A percentile compares a stretch with the other conserved stretches of the same genome.
Conservation (phyloP, 2,888 invertebrate species). For the Plebejus melissa region DNA sequence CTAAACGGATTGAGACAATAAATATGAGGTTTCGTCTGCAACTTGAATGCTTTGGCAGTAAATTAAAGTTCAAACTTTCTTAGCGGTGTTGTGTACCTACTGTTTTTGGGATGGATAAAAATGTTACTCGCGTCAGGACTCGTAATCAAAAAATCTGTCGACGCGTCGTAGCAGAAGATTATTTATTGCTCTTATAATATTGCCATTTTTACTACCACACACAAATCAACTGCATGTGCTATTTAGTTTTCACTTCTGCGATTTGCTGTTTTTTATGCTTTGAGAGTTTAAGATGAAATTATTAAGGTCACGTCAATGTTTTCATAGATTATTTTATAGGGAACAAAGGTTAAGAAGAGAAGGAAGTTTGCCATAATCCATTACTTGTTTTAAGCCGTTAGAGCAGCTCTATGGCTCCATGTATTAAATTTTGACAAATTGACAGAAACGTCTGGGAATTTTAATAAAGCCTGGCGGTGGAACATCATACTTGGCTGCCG, state of each 20-base stretch:
- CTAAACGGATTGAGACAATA: background rate
- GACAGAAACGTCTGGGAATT: slow-evolving; percentile 22
- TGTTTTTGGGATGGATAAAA: no score
- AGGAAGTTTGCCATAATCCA: background rate
- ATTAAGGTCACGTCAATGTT: no score
- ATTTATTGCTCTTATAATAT: no score
- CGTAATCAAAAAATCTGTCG: no score
- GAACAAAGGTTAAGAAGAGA: background rate
- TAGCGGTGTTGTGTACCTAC: background rate
- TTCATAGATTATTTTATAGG: background rate
- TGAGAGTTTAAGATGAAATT: no score
- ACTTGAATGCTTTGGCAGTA: background rate
- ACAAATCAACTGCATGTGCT: no score
- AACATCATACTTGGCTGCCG: slow-evolving; percentile 11
- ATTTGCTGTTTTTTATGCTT: no score
- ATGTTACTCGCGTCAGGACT: no score
- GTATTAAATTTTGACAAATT: slow-evolving; percentile 27
- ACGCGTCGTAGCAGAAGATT: no score
- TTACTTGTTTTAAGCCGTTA: slow-evolving; percentile 6
- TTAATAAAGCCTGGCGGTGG: slow-evolving; percentile 15
- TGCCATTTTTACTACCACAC: no score
- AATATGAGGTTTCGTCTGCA: background rate
- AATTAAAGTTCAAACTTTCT: background rate
- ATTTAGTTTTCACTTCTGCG: no score
- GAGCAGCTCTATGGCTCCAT: background rate